A percentile compares a stretch with the other conserved stretches of the same genome.
Evolutionary conservation across 2,888 invertebrate species (phyloP).

Genomic region (Heliconius charithonia): DNA sequence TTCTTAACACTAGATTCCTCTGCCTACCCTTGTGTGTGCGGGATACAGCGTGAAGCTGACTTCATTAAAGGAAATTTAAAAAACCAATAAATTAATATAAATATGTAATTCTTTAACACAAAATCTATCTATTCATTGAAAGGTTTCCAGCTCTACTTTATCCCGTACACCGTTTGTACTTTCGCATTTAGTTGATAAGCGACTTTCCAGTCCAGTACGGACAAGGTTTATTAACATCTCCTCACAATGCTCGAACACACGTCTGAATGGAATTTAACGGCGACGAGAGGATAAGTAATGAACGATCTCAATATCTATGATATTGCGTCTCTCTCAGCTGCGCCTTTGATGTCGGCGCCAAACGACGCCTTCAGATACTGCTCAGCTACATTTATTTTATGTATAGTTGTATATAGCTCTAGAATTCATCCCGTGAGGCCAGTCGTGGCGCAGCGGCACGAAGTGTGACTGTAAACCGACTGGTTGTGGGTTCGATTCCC

Average conservation of each 20-base stretch:
- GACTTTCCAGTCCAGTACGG: constrained; percentile 18
- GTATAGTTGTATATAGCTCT: background rate
- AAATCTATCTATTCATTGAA: background rate
- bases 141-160: background rate
- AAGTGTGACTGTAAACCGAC: no score
- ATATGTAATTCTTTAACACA: no score
- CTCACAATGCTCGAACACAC: constrained; percentile 30
- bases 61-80: no score
- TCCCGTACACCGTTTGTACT: background rate
- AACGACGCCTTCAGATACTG: constrained; percentile 22
- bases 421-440: no score
- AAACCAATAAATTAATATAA: no score
- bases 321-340: constrained; percentile 35
- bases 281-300: constrained; percentile 37
- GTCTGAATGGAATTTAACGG: constrained; percentile 32
- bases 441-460: no score
- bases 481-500: no score
- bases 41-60: no score
- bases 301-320: constrained; percentile 38
- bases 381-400: background rate
- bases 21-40: no score
- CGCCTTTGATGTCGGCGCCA: constrained; percentile 40
- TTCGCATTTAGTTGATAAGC: background rate
- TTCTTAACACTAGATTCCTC: no score
- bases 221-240: constrained; percentile 16